Evolutionary conservation across 2,888 invertebrate genomes (phyloP).

Genomic region (Macropis europaea): DNA sequence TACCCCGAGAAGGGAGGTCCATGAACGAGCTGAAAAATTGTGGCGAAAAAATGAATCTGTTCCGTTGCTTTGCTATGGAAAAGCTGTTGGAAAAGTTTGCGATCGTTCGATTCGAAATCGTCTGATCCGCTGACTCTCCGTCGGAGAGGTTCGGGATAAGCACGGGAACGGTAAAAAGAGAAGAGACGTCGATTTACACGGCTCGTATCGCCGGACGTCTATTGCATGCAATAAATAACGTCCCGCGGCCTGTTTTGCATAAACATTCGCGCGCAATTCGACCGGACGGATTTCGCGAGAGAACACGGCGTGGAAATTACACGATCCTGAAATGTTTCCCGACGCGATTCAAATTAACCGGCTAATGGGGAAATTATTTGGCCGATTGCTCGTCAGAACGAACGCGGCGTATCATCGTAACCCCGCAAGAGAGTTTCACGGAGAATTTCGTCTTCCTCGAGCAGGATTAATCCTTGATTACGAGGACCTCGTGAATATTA

Average conservation of each 20-base stretch:
- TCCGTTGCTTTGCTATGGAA: too few species aligned
- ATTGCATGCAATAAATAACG: neutral
- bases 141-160: too few species aligned
- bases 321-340: constrained; percentile 25
- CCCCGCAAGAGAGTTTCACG: constrained; percentile 1
- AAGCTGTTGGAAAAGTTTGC: too few species aligned
- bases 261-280: constrained; percentile 12
- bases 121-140: too few species aligned
- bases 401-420: constrained; percentile 48
- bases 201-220: too few species aligned
- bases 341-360: constrained; percentile 37
- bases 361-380: constrained; percentile 48
- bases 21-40: too few species aligned
- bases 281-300: neutral
- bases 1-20: too few species aligned
- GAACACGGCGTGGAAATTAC: constrained; percentile 26
- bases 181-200: too few species aligned
- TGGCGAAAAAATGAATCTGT: too few species aligned
- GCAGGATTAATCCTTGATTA: constrained; percentile 44
- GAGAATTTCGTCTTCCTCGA: constrained; percentile 39
- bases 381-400: constrained; percentile 39
- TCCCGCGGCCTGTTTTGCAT: neutral
- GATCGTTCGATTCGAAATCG: too few species aligned
- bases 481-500: neutral
- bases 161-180: too few species aligned